phyloP scores from a whole-genome alignment of 2,797 vertebrate species.

The Ammospiza maritima region DNA sequence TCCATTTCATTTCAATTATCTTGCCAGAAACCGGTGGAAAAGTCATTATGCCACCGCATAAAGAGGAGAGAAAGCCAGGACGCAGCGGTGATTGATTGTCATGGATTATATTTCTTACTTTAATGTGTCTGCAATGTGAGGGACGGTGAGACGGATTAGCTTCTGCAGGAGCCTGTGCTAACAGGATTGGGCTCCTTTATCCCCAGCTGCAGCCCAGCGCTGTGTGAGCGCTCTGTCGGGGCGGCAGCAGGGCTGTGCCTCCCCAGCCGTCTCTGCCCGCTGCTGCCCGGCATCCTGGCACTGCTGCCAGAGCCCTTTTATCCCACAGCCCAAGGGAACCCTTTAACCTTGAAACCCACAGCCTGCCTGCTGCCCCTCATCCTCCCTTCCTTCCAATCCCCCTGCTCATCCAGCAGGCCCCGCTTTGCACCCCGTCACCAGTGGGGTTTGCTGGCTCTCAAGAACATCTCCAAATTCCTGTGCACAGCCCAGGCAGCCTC shows the following conservation, averaged over 20 bases:
- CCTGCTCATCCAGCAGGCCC: background rate
- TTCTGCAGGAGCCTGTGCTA: constrained; percentile 52
- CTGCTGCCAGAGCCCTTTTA: background rate
- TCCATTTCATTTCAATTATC: constrained; percentile 80
- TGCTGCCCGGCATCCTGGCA: background rate
- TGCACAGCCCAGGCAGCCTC: background rate
- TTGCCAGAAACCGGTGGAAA: constrained; percentile 74
- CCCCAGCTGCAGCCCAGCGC: background rate
- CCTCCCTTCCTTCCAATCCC: background rate
- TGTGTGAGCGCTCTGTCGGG: background rate
- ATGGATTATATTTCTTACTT: constrained; percentile 69
- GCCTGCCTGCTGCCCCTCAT: background rate
- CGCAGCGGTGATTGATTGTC: constrained; percentile 61
- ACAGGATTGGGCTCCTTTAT: constrained; percentile 43
- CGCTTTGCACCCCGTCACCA: rapidly evolving
- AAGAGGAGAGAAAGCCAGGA: constrained; percentile 68
- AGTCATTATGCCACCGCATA: constrained; percentile 71
- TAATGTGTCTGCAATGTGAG: constrained; percentile 66
- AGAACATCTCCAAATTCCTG: background rate
- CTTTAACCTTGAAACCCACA: background rate
- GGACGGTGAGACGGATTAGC: constrained; percentile 11
- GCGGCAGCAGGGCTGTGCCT: background rate
- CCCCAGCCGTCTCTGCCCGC: background rate
- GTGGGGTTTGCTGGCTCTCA: background rate
- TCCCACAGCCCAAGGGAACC: background rate